phyloP scores from a whole-genome alignment of 2,797 vertebrate species.

The Tauraco hartlaubi region DNA sequence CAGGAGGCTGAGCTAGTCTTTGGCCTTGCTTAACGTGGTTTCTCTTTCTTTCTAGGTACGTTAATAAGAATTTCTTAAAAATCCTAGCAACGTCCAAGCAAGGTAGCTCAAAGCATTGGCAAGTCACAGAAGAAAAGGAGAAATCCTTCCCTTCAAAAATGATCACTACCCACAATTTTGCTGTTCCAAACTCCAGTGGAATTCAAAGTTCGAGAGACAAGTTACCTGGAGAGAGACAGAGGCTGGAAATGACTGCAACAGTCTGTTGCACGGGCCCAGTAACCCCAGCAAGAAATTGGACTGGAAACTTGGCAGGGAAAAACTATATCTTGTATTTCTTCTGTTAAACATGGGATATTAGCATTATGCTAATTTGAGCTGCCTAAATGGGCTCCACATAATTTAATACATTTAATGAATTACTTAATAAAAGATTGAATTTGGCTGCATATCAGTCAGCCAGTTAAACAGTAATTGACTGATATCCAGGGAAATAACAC shows the following conservation, averaged over 20 bases:
- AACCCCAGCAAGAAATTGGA: neutral
- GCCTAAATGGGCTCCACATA: neutral
- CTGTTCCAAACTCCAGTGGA: neutral
- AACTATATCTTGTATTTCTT: neutral
- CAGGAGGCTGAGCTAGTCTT: neutral
- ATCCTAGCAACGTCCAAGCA: rapidly evolving
- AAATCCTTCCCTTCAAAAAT: neutral
- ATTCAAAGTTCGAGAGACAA: neutral
- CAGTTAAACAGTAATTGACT: neutral
- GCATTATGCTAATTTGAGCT: neutral
- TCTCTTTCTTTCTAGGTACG: neutral
- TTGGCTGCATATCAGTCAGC: neutral
- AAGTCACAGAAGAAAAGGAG: neutral
- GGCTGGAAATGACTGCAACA: neutral
- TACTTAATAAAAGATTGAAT: slow-evolving; percentile 39
- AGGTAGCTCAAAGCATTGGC: neutral
- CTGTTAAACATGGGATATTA: neutral
- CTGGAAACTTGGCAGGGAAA: neutral
- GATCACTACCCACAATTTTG: neutral
- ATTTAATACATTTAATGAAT: slow-evolving; percentile 46
- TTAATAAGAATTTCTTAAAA: neutral
- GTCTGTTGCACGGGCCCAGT: rapidly evolving
- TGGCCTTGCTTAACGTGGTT: neutral
- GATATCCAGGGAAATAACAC: neutral
- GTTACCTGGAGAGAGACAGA: neutral